A percentile compares a stretch with the other conserved stretches of the same genome.
Conservation (phyloP, 2,888 invertebrate genomes). For the Sepiola atlantica region DNA sequence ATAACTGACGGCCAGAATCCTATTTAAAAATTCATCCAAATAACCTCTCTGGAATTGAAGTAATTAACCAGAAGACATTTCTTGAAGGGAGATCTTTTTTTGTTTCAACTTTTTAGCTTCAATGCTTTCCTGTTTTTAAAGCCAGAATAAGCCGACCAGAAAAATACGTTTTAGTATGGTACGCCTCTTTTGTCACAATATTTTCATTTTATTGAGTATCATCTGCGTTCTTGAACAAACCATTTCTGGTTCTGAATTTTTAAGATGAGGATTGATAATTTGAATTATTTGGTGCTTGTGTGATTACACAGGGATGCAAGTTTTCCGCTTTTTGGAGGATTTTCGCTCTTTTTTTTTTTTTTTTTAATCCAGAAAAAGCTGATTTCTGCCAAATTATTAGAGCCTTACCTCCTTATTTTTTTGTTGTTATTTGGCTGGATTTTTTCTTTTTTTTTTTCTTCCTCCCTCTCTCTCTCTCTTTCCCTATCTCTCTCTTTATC, state of each 20-base stretch:
- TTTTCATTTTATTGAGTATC: neutral
- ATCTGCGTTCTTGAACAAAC: neutral
- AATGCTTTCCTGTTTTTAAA: neutral
- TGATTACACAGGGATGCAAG: too few species aligned
- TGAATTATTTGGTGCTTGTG: too few species aligned
- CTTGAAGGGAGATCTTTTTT: conserved; percentile 11
- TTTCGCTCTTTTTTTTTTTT: too few species aligned
- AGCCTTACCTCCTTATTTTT: too few species aligned
- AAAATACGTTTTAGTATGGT: conserved; percentile 6
- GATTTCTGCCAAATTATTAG: too few species aligned
- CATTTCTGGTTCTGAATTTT: neutral
- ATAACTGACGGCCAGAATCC: neutral
- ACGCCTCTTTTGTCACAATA: neutral
- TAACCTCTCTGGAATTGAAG: conserved; percentile 13
- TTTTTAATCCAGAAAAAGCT: too few species aligned
- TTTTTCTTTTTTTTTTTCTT: too few species aligned
- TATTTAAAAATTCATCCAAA: conserved; percentile 11
- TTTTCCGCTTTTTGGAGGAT: too few species aligned
- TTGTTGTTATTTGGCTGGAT: too few species aligned
- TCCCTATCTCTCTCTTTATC: too few species aligned
- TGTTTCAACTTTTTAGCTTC: neutral
- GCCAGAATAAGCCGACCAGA: neutral
- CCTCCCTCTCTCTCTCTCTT: too few species aligned
- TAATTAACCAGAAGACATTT: neutral
- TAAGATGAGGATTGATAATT: too few species aligned